Evolutionary conservation across 2,888 invertebrate species (phyloP).

Genomic region (Hybos culiciformis): DNA sequence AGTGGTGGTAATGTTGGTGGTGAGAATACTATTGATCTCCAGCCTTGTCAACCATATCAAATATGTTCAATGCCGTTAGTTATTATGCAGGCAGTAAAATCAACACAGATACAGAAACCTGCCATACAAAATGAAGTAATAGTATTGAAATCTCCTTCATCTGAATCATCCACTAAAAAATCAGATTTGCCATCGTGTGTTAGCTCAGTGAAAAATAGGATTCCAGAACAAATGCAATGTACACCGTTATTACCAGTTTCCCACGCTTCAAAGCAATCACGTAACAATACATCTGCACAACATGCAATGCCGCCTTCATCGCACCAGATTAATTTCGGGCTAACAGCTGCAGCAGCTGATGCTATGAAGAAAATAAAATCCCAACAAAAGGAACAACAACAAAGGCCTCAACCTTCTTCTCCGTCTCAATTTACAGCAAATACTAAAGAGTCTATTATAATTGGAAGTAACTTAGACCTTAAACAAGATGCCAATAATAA

Average conservation of each 20-base stretch:
- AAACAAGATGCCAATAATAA: too few relatives aligned
- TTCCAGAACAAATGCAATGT: too few relatives aligned
- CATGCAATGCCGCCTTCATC: slow-evolving; percentile 36
- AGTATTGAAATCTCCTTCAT: slow-evolving; percentile 70
- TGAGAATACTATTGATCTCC: slow-evolving; percentile 51
- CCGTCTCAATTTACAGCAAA: too few relatives aligned
- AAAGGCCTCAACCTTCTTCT: slow-evolving; percentile 39
- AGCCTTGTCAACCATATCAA: slow-evolving; percentile 73
- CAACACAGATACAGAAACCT: slow-evolving; percentile 90
- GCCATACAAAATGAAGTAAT: slow-evolving; percentile 80
- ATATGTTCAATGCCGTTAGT: slow-evolving; percentile 84
- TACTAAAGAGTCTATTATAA: too few relatives aligned
- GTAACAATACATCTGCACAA: slow-evolving; percentile 52
- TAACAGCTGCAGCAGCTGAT: slow-evolving; percentile 37
- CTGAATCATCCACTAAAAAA: slow-evolving; percentile 37
- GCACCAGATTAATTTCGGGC: slow-evolving; percentile 34
- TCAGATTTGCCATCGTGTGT: slow-evolving; percentile 72
- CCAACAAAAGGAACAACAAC: slow-evolving; percentile 14
- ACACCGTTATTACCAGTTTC: slow-evolving; percentile 34
- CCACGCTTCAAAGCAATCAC: slow-evolving; percentile 45
- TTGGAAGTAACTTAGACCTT: too few relatives aligned
- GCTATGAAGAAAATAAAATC: slow-evolving; percentile 35
- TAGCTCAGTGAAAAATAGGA: slow-evolving; percentile 63
- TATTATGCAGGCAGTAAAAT: slow-evolving; percentile 93
- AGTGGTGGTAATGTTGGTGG: slow-evolving; percentile 18